A percentile compares a stretch with the other conserved stretches of the same genome.
These are phyloP conservation scores for Plecturocebus donacophilus DNA, from an alignment of 2,113 vertebrate genomes.

Conservation along the genomic window DNA sequence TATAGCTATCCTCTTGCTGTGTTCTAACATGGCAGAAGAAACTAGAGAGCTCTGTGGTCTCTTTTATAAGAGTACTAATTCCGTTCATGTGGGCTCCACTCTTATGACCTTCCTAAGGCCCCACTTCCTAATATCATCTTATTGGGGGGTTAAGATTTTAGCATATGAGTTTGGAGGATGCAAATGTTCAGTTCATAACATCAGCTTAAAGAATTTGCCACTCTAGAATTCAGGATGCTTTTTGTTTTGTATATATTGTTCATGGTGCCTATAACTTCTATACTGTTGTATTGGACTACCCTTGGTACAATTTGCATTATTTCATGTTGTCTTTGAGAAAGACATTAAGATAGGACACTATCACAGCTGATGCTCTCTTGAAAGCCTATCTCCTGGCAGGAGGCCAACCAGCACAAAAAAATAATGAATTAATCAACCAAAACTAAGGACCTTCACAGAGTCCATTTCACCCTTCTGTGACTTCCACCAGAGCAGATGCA, in stretches of 20 bases:
- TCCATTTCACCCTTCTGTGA: too few relatives aligned
- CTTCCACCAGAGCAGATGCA: too few relatives aligned
- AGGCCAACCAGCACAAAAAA: too few relatives aligned
- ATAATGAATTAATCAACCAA: too few relatives aligned
- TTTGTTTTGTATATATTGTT: neutral
- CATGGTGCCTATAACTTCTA: neutral
- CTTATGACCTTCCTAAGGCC: neutral
- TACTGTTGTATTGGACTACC: neutral
- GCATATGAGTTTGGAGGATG: neutral
- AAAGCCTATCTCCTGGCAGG: too few relatives aligned
- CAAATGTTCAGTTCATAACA: neutral
- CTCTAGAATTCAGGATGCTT: neutral
- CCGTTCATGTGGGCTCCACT: neutral
- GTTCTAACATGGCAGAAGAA: neutral
- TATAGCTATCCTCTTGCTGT: neutral
- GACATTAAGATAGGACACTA: neutral
- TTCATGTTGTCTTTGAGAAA: neutral
- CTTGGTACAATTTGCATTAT: neutral
- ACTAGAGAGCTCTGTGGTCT: neutral
- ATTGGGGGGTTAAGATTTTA: neutral
- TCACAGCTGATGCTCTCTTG: too few relatives aligned
- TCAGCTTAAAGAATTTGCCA: neutral
- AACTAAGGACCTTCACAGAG: too few relatives aligned
- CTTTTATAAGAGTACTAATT: neutral
- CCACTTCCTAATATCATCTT: neutral